Percentiles rank a stretch among this genome's conserved stretches.
phyloP scores from a whole-genome alignment of 2,797 vertebrate species.

The Luscinia megarhynchos region DNA sequence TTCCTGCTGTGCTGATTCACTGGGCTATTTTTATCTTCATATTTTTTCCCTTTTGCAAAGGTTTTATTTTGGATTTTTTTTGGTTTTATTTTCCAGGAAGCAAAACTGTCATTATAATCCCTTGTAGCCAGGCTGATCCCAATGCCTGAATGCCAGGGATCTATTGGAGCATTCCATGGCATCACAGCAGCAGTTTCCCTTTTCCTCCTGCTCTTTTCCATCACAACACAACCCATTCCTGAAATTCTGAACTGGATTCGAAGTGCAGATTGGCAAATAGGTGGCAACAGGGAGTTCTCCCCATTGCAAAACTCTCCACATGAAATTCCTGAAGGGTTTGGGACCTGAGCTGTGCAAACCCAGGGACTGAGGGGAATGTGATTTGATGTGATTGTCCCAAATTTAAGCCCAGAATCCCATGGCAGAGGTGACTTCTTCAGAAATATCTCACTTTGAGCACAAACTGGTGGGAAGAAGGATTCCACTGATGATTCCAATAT shows the following conservation, averaged over 20 bases:
- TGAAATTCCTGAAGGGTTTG: neutral
- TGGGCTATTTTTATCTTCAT: neutral
- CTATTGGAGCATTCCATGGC: neutral
- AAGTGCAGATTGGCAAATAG: neutral
- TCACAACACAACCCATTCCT: neutral
- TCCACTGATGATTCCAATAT: neutral
- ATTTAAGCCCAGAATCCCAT: neutral
- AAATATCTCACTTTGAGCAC: neutral
- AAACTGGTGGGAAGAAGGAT: neutral
- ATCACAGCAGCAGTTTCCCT: neutral
- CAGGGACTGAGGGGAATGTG: neutral
- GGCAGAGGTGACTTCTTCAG: neutral
- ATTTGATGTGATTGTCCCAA: neutral
- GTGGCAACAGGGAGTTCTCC: neutral
- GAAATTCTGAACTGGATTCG: neutral
- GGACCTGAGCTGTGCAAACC: neutral
- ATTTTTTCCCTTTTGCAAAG: neutral
- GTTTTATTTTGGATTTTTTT: neutral
- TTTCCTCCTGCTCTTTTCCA: neutral
- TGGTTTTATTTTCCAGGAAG: neutral
- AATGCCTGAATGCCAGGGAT: neutral
- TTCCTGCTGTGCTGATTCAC: slow-evolving; percentile 24
- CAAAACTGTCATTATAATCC: neutral
- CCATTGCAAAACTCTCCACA: neutral
- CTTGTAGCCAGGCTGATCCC: neutral